Evolutionary conservation across 1,140 invertebrate genomes (phyloP), one percentile per base, ranked within the genome.

Genomic region (Antheraea mylitta): DNA sequence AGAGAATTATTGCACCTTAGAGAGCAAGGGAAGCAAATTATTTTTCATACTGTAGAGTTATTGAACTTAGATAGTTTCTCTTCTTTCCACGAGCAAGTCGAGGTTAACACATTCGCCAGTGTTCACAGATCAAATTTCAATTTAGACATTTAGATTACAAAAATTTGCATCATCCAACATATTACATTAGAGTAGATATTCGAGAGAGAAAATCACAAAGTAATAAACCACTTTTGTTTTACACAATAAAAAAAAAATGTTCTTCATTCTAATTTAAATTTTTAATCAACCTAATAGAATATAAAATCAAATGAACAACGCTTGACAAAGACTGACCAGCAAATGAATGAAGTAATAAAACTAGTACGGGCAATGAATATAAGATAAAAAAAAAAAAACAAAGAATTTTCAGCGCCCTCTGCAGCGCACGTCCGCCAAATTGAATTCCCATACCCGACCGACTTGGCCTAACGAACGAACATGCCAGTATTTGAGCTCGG

Each of bases 391-490:
- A 61, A 63, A 60, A 68, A 42, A 6, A 18, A 71, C n/a, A 67
- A 64, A 64, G 37, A 68, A 45, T 64, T 59, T 63, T 11, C 62
- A 16, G 45, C 53, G 22, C 22, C 22, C 22, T 30, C 22, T 30
- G 22, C 22, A 30, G 9, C 64, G 45, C 38, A 67, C 68, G 71
- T 72, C 67, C 42, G 71, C 22, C 64, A 77, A 77, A 77, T 77
- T 74, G 62, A 69, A 72, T 77, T 77, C 70, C 30, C 63, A 53
- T 16, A 53, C 45, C 22, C 45, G 66, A 58, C 64, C 70, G 73
- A 73, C 66, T 71, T 53, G 64, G 59, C 75, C 62, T 73, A 76
- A 76, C 71, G 72, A 73, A 74, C 68, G 70, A 53, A 53, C 45
- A 53, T 53, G 45, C 45, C 62, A 64, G 42, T 73, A 61, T 77